Evolutionary conservation across 1,140 invertebrate genomes (phyloP), one percentile per base, ranked within the genome.

Genomic region (Zophobas morio): DNA sequence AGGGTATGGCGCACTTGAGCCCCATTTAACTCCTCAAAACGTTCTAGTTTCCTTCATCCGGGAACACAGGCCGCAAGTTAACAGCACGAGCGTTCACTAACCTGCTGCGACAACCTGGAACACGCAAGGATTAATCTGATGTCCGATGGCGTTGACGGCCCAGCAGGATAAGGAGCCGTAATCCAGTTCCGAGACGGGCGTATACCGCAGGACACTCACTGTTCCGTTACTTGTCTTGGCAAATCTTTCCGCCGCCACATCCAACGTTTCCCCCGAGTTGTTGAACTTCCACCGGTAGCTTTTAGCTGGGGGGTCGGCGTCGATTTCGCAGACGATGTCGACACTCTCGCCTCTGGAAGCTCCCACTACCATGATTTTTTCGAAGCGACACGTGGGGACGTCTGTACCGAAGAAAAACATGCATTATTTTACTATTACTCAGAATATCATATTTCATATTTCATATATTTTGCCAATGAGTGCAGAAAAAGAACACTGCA

Each of bases 271-370:
- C 0, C 90, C 90, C 20, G 94, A 95, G 87, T 96, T 96, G 88
- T 96, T 96, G 88, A 96, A 96, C 87, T 95, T 95, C 95, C 95
- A 96, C 80, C 94, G 92, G 88, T 97, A 97, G 82, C 91, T 92
- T 80, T 90, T 89, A 20, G 94, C 95, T 6, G 93, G 93, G 0
- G 96, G 95, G 89, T 96, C 95, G 0, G 95, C 94, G 84, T 96
- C 94, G 77, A 97, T 93, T 85, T 93, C 93, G 86, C 96, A 97
- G 20, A 91, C 89, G 79, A 97, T 94, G 85, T 96, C 92, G 53
- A 96, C 89, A 33, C 91, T 92, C 87, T 97, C 96, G 73, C 93
- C 93, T 42, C 94, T 89, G 40, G 94, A 96, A 70, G 95, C 95
- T 2, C 95, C 95, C 70, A 96, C 94, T 78, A 95, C 92, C 51